Conservation (phyloP, 1,140 invertebrate species). For the Belonocnema kinseyi region DNA sequence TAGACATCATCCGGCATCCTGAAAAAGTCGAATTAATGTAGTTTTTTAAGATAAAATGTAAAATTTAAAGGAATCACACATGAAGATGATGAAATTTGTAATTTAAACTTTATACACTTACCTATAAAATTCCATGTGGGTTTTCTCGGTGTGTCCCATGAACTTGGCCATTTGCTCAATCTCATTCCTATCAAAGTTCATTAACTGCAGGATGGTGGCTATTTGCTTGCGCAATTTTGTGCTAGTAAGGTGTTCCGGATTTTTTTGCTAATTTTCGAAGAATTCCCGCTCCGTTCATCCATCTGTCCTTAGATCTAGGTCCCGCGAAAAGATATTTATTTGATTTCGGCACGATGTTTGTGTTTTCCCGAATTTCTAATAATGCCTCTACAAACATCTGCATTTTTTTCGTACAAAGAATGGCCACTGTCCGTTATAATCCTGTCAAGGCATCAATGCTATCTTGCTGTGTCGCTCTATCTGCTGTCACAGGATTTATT, state of each 20-base stretch:
- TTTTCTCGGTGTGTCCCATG: too few relatives aligned
- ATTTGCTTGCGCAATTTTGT: too few relatives aligned
- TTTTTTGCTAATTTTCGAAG: neutral
- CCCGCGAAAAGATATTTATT: neutral
- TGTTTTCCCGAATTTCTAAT: neutral
- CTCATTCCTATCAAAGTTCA: too few relatives aligned
- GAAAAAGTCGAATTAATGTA: neutral
- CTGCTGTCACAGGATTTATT: too few relatives aligned
- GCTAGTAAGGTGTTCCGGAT: neutral
- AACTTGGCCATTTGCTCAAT: too few relatives aligned
- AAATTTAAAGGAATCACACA: too few relatives aligned
- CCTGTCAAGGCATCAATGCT: neutral
- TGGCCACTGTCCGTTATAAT: neutral
- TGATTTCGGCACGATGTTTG: neutral
- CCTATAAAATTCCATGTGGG: too few relatives aligned
- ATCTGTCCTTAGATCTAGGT: neutral
- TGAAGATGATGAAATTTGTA: too few relatives aligned
- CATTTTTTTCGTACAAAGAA: neutral
- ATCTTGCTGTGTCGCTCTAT: neutral
- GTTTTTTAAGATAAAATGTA: neutral
- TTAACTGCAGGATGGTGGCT: too few relatives aligned
- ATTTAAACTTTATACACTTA: too few relatives aligned
- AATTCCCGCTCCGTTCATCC: neutral
- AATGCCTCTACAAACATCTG: neutral
- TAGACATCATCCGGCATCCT: too few relatives aligned